Evolutionary conservation across 2,888 invertebrate species (phyloP).

Genomic region (Stenolophus ochropezus): DNA sequence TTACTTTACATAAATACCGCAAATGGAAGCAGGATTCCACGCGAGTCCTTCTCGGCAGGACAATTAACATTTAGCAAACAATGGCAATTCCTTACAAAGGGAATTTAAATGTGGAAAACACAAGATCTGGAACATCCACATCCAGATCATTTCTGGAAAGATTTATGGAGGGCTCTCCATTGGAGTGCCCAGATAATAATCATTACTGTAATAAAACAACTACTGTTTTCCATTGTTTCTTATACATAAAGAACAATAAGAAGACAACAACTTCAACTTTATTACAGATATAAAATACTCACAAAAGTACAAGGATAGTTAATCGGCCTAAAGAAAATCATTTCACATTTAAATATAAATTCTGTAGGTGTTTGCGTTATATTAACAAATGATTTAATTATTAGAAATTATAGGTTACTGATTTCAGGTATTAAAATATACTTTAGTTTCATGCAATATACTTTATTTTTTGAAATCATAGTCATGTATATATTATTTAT

Average conservation of each 20-base stretch:
- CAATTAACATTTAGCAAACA: constrained; percentile 21
- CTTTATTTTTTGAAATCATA: too few species aligned
- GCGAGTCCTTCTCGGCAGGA: not conserved
- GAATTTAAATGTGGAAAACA: not conserved
- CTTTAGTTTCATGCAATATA: too few species aligned
- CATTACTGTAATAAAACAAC: not conserved
- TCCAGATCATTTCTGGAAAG: not conserved
- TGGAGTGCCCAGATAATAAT: not conserved
- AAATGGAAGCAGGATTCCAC: not conserved
- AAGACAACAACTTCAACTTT: not conserved
- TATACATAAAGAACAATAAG: not conserved
- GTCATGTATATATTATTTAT: too few species aligned
- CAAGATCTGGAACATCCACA: not conserved
- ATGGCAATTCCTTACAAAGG: not conserved
- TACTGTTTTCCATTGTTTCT: not conserved
- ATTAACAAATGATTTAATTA: too few species aligned
- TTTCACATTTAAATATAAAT: too few species aligned
- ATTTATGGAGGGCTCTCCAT: not conserved
- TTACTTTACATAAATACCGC: not conserved
- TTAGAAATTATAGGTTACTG: too few species aligned
- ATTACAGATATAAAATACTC: too few species aligned
- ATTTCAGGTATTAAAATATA: too few species aligned
- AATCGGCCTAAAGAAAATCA: too few species aligned
- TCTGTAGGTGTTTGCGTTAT: too few species aligned
- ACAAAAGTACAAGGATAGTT: too few species aligned